These are phyloP conservation scores for Allygus modestus DNA, from an alignment of 2,888 invertebrate genomes.

Conservation along the genomic window DNA sequence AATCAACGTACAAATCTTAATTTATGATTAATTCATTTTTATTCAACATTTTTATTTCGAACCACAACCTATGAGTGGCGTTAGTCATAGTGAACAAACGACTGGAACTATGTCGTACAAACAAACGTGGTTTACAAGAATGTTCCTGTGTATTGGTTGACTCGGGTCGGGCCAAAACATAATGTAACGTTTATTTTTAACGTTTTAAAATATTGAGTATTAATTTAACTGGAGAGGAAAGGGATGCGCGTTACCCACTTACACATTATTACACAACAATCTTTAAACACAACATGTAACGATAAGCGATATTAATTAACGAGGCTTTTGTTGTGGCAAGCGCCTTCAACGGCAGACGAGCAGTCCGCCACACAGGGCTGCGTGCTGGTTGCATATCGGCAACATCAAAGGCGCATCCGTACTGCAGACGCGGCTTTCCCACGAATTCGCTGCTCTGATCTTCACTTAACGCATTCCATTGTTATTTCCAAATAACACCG, in stretches of 20 bases:
- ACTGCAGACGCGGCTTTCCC: neutral
- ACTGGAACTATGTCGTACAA: no score
- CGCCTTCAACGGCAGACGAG: constrained; percentile 38
- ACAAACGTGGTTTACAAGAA: no score
- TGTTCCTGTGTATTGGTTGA: no score
- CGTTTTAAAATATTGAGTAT: neutral
- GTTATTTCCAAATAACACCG: neutral
- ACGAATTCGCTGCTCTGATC: neutral
- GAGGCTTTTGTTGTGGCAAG: constrained; percentile 2
- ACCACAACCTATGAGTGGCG: no score
- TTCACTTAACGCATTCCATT: neutral
- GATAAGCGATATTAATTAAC: constrained; percentile 39
- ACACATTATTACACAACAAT: neutral
- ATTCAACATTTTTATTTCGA: no score
- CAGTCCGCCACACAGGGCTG: constrained; percentile 34
- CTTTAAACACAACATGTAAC: constrained; percentile 7
- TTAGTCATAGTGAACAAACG: no score
- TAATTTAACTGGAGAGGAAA: neutral
- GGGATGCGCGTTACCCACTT: neutral
- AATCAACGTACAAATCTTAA: no score
- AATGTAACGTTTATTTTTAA: no score
- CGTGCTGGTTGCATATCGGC: constrained; percentile 8
- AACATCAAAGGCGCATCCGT: constrained; percentile 43
- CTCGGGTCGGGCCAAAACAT: no score
- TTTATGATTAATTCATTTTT: no score